Evolutionary conservation across 1,140 invertebrate species (phyloP), one percentile per base, ranked within the genome.

Genomic region (Aricia agestis): DNA sequence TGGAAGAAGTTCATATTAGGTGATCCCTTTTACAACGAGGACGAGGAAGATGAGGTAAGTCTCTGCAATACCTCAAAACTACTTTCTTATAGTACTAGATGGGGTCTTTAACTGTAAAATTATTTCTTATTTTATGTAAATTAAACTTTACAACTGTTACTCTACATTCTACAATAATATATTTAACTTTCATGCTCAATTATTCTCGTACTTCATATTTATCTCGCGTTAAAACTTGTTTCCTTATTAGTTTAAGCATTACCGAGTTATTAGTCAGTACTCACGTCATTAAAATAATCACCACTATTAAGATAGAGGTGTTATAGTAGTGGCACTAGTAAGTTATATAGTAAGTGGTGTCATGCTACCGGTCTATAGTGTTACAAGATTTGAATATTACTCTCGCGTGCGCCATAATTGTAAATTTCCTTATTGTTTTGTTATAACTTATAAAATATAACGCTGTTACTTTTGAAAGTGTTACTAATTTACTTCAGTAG

Each of bases 41-140:
- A 92, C 67, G 92, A 92, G 73, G 92, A 92, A 68, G 90, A 92
- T 76, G 92, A 92, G 86, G 92, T 92, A 68, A 85, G 90, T 85
- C 45, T 52, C 9, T 36, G 6, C 9, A 36, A 36, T 36, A 5
- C 9, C 36, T 7, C 6, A 36, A 36, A 36, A 36, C 36, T 7
- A 36, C 36, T 7, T 36, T 6, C 36, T 36, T 36, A 25, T 25
- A 3, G 25, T 25, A 25, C 6, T 1, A 36, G 36, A 36, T 5
- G 9, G 25, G 3, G 1, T 25, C 25, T 25, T 25, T 2, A 25
- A 36, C 36, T 1, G 36, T 36, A 36, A 2, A 36, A 25, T 25
- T 25, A 25, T 25, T 25, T 25, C 25, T 25, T 25, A 3, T 25
- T 25, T 25, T 25, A 25, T 3, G 25, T 25, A 25, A 25, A 25